Evolutionary conservation across 2,113 vertebrate species (phyloP).

Genomic region (Phyllopteryx taeniolatus): DNA sequence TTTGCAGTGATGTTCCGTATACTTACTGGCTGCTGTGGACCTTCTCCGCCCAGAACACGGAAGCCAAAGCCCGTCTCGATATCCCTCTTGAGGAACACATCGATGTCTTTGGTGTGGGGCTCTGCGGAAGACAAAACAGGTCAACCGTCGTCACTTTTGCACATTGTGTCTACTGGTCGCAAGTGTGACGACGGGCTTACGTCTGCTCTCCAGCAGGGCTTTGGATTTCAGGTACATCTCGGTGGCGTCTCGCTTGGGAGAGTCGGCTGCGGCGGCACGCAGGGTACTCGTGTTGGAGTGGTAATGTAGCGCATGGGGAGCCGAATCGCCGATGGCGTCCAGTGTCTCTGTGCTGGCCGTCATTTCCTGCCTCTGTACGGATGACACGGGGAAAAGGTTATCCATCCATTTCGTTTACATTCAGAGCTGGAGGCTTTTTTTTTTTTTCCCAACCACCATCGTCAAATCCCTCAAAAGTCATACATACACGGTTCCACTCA

Average conservation of each 20-base stretch:
- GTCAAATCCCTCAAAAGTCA: too few species aligned
- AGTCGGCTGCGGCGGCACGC: constrained; percentile 72
- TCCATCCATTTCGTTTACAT: neutral
- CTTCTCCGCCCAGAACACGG: constrained; percentile 93
- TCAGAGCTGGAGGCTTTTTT: too few species aligned
- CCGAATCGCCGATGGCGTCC: constrained; percentile 51
- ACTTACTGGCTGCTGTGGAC: constrained; percentile 93
- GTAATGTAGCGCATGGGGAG: constrained; percentile 87
- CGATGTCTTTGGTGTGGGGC: constrained; percentile 92
- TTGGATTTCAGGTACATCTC: constrained; percentile 97
- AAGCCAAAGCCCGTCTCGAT: constrained; percentile 97
- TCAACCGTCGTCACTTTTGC: neutral
- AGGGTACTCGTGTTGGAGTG: constrained; percentile 79
- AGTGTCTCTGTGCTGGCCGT: constrained; percentile 83
- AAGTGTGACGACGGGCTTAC: constrained; percentile 73
- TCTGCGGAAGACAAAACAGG: constrained; percentile 69
- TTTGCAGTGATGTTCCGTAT: neutral
- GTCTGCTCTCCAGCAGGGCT: constrained; percentile 92
- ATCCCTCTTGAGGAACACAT: constrained; percentile 90
- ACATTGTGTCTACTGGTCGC: neutral
- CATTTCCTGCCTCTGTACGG: constrained; percentile 82
- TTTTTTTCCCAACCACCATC: too few species aligned
- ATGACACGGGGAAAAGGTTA: neutral
- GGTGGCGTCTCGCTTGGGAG: constrained; percentile 87
- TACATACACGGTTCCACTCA: too few species aligned